Evolutionary conservation across 1,140 invertebrate species (phyloP).

Genomic region (Caenorhabditis inopinata): DNA sequence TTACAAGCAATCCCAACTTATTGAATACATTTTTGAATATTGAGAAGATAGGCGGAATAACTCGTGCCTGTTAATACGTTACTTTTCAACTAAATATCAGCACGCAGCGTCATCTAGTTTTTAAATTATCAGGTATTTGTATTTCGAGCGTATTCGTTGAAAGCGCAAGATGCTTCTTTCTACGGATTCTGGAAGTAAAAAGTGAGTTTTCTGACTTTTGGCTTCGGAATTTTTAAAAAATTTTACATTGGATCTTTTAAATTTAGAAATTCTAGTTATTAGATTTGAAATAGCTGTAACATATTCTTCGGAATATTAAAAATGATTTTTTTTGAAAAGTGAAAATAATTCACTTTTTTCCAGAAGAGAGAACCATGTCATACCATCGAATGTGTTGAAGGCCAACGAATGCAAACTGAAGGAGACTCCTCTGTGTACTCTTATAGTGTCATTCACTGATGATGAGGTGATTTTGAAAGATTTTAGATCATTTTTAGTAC

Average conservation of each 20-base stretch:
- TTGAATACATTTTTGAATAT: slow-evolving; percentile 7
- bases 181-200: neutral
- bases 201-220: too few relatives aligned
- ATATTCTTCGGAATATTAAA: too few relatives aligned
- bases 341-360: too few relatives aligned
- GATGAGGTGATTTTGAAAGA: too few relatives aligned
- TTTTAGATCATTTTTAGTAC: too few relatives aligned
- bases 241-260: too few relatives aligned
- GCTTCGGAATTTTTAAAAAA: too few relatives aligned
- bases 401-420: neutral
- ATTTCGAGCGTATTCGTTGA: neutral
- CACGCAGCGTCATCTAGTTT: neutral
- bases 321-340: too few relatives aligned
- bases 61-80: neutral
- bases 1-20: slow-evolving; percentile 1
- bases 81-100: neutral
- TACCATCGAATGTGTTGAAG: neutral
- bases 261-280: too few relatives aligned
- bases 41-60: slow-evolving; percentile 11
- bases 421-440: neutral
- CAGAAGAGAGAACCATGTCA: neutral
- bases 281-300: too few relatives aligned
- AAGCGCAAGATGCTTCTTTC: neutral
- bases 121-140: too few relatives aligned
- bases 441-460: neutral